These are phyloP conservation scores for Lithobates sylvaticus DNA, from an alignment of 2,797 vertebrate species.

Conservation along the genomic window DNA sequence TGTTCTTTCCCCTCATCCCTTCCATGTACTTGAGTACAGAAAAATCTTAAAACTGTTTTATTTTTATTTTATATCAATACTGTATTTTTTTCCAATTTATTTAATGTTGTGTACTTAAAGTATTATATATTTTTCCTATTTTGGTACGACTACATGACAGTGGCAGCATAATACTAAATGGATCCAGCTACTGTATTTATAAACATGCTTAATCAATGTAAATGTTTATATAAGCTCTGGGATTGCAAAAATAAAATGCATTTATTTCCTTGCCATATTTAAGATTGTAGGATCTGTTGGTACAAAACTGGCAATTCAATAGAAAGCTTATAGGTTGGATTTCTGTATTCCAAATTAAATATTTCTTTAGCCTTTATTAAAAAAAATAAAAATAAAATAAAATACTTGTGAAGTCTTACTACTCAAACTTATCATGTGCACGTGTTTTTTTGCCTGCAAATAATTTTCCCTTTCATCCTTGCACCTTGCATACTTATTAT, in stretches of 20 bases:
- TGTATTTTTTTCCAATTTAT: constrained; percentile 82
- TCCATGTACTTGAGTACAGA: constrained; percentile 72
- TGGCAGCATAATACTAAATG: constrained; percentile 30
- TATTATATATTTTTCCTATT: constrained; percentile 70
- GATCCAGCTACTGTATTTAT: constrained; percentile 50
- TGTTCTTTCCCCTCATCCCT: constrained; percentile 74
- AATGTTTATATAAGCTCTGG: constrained; percentile 58
- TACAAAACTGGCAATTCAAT: constrained; percentile 48
- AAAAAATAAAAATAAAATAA: too few relatives aligned
- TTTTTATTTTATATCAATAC: constrained; percentile 79
- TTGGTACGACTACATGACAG: constrained; percentile 54
- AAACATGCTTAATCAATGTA: constrained; percentile 45
- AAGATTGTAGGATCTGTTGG: constrained; percentile 50
- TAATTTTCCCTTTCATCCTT: too few relatives aligned
- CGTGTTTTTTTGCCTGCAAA: too few relatives aligned
- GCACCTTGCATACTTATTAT: too few relatives aligned
- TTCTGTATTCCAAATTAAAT: constrained; percentile 57
- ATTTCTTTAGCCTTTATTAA: constrained; percentile 56
- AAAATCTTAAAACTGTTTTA: constrained; percentile 71
- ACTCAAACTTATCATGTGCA: too few relatives aligned
- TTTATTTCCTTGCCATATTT: constrained; percentile 57
- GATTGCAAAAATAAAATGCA: constrained; percentile 46
- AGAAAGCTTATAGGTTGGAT: constrained; percentile 51
- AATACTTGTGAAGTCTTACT: too few relatives aligned
- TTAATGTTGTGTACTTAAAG: constrained; percentile 80